phyloP scores from a whole-genome alignment of 2,888 invertebrate species.

The Dorcus parallelipipedus region DNA sequence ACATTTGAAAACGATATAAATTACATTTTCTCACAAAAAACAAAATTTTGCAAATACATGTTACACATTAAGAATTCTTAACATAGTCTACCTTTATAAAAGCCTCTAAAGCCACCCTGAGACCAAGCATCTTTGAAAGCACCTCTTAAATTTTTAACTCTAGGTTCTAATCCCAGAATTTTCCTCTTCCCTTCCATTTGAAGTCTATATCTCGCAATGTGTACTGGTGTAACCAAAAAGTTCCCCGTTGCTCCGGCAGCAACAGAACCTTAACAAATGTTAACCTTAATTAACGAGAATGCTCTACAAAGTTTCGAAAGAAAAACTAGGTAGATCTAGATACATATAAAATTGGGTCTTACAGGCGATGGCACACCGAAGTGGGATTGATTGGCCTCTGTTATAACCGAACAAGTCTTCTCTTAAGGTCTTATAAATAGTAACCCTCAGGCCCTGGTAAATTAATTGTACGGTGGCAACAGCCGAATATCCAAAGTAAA shows the following conservation, averaged over 20 bases:
- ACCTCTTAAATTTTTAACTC: conserved; percentile 73
- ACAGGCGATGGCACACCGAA: conserved; percentile 64
- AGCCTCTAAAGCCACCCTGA: conserved; percentile 73
- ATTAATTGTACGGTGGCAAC: conserved; percentile 84
- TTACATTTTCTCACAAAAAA: too few species aligned
- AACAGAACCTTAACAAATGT: conserved; percentile 41
- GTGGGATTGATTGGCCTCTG: conserved; percentile 61
- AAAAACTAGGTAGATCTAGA: background rate
- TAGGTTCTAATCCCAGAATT: conserved; percentile 75
- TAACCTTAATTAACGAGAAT: too few species aligned
- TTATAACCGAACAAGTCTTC: conserved; percentile 64
- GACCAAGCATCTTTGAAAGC: conserved; percentile 71
- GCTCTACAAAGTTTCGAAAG: background rate
- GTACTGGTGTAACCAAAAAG: conserved; percentile 82
- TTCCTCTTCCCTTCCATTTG: conserved; percentile 87
- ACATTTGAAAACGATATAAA: too few species aligned
- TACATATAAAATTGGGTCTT: conserved; percentile 33
- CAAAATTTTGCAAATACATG: too few species aligned
- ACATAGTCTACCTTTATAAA: conserved; percentile 71
- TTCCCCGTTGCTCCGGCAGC: conserved; percentile 81
- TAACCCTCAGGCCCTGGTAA: conserved; percentile 81
- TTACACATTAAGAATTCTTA: too few species aligned
- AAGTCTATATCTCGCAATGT: conserved; percentile 91
- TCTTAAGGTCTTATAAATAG: conserved; percentile 79
- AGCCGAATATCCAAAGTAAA: conserved; percentile 88